Base-by-base conservation (phyloP, 1,140 invertebrate genomes). In the Drosophila sulfurigaster region DNA sequence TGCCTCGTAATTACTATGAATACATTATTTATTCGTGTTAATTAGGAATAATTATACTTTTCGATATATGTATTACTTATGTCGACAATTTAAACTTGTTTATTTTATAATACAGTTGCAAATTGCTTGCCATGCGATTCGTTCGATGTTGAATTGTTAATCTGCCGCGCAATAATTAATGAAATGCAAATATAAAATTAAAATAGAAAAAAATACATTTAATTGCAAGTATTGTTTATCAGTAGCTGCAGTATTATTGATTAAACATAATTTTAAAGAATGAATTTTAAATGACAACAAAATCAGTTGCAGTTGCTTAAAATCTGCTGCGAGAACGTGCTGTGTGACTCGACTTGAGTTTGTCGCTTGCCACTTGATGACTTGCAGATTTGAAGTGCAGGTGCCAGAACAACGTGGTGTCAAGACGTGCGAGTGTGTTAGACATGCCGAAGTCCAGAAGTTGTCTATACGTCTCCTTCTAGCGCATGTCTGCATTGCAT, bases 41-140 rank as follows among this genome's bases (percentile, higher is more conserved):
- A 28, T 49, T 65, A 48, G 43, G 43, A 58, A 49, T 63, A 60
- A 57, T 46, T 70, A 41, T 70, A 48, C 20, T 52, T 73, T 58
- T 41, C n/a, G 35, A 70, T 75, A 63, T 68, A 66, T 51, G 86
- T 77, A 63, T 79, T 76, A 48, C 56, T 75, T 63, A 57, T 16
- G 56, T 52, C 35, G 46, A 16, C 49, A 62, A 48, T 56, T 62
- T 25, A 30, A 48, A 54, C n/a, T 28, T 30, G 58, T 75, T 63
- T 48, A 35, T 41, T 73, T 25, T 77, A 77, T 75, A 64, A 65
- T 75, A 75, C 76, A 75, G 15, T 65, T 62, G 60, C 60, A 49
- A 62, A 25, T n/a, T 56, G 56, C 45, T 57, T 52, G 54, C 52
- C 13, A 10, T 25, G 11, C 35, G 30, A 30, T 65, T 30, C 1